Evolutionary conservation across 2,888 invertebrate species (phyloP).

Genomic region (Conomelus anceps): DNA sequence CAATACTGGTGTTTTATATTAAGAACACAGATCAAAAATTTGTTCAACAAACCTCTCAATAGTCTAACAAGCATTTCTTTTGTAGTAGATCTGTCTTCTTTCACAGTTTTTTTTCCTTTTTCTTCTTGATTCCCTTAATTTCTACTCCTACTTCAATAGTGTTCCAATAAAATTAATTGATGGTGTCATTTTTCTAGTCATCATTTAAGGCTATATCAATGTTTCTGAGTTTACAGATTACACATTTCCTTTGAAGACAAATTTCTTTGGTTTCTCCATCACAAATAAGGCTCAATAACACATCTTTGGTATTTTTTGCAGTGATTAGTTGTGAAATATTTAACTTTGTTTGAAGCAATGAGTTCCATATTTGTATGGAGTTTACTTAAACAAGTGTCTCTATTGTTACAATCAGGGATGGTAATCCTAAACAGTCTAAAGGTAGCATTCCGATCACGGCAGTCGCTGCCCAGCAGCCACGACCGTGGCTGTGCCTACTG

Average conservation of each 20-base stretch:
- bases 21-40: background rate
- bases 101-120: conserved; percentile 17
- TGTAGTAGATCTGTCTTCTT: conserved; percentile 7
- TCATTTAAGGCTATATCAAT: background rate
- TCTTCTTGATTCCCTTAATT: background rate
- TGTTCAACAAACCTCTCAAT: conserved; percentile 10
- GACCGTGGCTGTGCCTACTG: no score
- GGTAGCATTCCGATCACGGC: no score
- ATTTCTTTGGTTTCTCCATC: conserved; percentile 17
- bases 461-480: no score
- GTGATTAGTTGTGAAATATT: conserved; percentile 2
- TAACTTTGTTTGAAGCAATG: conserved; percentile 1
- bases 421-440: conserved; percentile 1
- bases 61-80: conserved; percentile 8
- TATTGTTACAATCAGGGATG: background rate
- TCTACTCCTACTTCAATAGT: no score
- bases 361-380: background rate
- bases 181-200: background rate
- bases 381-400: background rate
- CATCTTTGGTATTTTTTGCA: conserved; percentile 8
- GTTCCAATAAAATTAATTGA: no score
- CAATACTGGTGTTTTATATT: conserved; percentile 16
- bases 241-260: conserved; percentile 20
- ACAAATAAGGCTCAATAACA: conserved; percentile 10
- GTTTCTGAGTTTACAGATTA: conserved; percentile 11